Conservation (phyloP, 1,140 invertebrate species). For the Oscheius sp. region DNA sequence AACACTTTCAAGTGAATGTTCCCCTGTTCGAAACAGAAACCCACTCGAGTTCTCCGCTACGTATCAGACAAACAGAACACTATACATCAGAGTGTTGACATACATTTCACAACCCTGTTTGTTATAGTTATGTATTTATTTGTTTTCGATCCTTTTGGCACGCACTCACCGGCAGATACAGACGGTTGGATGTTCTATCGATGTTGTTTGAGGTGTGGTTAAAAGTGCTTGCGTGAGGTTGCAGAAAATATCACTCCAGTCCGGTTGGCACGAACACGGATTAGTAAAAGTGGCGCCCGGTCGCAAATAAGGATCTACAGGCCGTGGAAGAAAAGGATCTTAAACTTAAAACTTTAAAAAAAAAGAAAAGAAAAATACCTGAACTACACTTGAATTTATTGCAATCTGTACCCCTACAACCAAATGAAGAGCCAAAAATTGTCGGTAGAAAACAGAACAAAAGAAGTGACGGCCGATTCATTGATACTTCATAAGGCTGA, state of each 20-base stretch:
- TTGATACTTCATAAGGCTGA: background rate
- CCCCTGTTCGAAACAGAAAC: too few species aligned
- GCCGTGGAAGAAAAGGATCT: slow-evolving; percentile 12
- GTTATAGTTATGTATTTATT: background rate
- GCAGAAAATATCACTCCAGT: slow-evolving; percentile 26
- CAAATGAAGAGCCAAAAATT: background rate
- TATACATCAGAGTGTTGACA: too few species aligned
- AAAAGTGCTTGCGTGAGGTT: slow-evolving; percentile 6
- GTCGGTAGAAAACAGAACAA: background rate
- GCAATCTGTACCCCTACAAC: background rate
- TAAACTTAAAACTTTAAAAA: background rate
- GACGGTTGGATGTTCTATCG: slow-evolving; percentile 6
- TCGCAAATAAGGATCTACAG: slow-evolving; percentile 16
- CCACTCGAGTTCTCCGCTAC: too few species aligned
- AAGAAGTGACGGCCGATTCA: background rate
- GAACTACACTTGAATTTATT: slow-evolving; percentile 2
- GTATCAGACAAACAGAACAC: too few species aligned
- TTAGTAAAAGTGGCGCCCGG: slow-evolving; percentile 13
- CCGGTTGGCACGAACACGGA: slow-evolving; percentile 12
- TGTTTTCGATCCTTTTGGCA: background rate
- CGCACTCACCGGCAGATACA: slow-evolving; percentile 11
- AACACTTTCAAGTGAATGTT: too few species aligned
- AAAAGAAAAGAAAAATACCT: background rate
- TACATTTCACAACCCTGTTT: too few species aligned
- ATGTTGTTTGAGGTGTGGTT: background rate